Evolutionary conservation across 2,797 vertebrate genomes (phyloP).

Genomic region (Chiropotes sagulatus): DNA sequence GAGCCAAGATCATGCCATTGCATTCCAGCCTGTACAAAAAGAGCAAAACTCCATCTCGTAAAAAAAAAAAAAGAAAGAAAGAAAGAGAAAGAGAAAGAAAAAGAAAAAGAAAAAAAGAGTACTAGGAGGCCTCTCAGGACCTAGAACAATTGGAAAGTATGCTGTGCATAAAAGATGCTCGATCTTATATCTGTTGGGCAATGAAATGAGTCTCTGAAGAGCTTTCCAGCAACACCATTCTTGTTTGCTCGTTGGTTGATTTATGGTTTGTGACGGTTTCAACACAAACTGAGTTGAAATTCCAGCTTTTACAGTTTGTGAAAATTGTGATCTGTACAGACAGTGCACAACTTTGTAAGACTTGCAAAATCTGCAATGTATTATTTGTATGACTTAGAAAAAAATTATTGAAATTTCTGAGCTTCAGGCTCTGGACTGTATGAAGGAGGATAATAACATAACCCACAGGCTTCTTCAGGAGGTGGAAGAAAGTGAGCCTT

Average conservation of each 20-base stretch:
- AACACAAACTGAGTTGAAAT: neutral
- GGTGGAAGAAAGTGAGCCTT: no score
- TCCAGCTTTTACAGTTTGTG: neutral
- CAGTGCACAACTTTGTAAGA: neutral
- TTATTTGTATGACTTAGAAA: neutral
- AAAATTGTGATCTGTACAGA: neutral
- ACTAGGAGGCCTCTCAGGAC: neutral
- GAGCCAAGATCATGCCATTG: accelerated
- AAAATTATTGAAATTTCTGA: neutral
- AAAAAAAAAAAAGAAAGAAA: no score
- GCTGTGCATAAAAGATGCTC: neutral
- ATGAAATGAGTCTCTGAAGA: neutral
- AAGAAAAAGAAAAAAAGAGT: no score
- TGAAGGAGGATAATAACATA: neutral
- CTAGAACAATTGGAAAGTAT: neutral
- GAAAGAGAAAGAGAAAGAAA: no score
- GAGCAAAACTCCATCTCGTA: neutral
- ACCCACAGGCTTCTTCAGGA: neutral
- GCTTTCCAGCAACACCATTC: neutral
- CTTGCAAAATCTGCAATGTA: neutral
- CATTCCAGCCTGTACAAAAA: neutral
- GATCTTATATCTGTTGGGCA: neutral
- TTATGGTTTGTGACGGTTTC: neutral
- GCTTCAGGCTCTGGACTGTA: neutral
- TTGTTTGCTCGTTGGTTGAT: neutral